These are phyloP conservation scores for Geotrypetes seraphini DNA, from an alignment of 2,797 vertebrate species.

Conservation along the genomic window DNA sequence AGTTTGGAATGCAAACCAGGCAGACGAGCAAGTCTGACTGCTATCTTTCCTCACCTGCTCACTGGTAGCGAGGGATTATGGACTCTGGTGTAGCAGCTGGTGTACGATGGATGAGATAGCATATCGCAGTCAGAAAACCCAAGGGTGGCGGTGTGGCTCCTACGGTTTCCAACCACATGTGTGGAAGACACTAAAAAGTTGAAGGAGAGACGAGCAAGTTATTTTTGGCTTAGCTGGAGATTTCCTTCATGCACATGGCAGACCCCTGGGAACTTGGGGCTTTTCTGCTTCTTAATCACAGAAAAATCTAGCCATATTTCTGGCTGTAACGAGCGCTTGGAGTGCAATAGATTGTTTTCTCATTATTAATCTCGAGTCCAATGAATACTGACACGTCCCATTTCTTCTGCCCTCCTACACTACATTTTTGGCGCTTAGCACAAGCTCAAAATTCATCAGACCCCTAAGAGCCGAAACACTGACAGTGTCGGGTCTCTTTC, in stretches of 20 bases:
- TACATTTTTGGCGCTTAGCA: no score
- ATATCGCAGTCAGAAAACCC: constrained; percentile 65
- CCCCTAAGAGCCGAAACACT: no score
- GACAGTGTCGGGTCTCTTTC: no score
- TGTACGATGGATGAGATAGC: constrained; percentile 58
- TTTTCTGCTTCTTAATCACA: no score
- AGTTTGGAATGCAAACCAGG: neutral
- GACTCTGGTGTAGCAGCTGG: constrained; percentile 58
- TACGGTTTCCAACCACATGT: constrained; percentile 69
- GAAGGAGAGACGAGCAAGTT: neutral
- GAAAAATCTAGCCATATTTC: neutral
- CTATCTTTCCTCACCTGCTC: constrained; percentile 67
- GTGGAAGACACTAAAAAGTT: constrained; percentile 62
- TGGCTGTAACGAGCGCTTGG: rapidly evolving
- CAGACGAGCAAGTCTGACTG: neutral
- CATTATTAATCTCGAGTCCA: no score
- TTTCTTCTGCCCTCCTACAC: no score
- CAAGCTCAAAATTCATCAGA: no score
- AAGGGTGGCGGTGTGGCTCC: constrained; percentile 49
- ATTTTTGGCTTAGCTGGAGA: neutral
- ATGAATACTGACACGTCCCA: no score
- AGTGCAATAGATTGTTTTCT: neutral
- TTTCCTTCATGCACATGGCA: rapidly evolving
- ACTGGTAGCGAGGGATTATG: constrained; percentile 68
- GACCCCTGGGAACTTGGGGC: neutral